phyloP scores from a whole-genome alignment of 1,140 invertebrate species.

The Globodera ellingtonae region DNA sequence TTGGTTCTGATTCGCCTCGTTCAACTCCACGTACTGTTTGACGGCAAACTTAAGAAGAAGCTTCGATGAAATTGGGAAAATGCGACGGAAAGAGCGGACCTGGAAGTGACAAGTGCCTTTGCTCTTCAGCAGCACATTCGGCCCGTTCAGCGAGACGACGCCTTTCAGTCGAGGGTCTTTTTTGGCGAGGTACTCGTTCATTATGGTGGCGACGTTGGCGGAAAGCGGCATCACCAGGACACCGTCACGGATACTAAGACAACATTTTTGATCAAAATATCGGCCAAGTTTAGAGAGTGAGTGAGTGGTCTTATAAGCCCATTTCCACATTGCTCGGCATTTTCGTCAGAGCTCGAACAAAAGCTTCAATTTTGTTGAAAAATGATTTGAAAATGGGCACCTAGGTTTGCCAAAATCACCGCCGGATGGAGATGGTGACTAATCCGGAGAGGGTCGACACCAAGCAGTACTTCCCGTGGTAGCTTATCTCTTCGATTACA shows the following conservation, averaged over 20 bases:
- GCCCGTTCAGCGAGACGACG: slow-evolving; percentile 49
- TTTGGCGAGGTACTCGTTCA: slow-evolving; percentile 35
- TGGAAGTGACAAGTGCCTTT: slow-evolving; percentile 64
- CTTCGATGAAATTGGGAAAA: not conserved
- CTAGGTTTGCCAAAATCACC: slow-evolving; percentile 34
- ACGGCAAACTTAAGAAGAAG: slow-evolving; percentile 54
- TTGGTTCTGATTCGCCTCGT: slow-evolving; percentile 38
- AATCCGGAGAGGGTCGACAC: slow-evolving; percentile 65
- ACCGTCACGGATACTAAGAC: slow-evolving; percentile 53
- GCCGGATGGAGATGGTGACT: slow-evolving; percentile 65
- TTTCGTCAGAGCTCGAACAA: no score
- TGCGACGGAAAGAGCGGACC: slow-evolving; percentile 28
- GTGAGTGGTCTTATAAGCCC: no score
- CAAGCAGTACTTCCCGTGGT: slow-evolving; percentile 66
- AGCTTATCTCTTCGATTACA: slow-evolving; percentile 68
- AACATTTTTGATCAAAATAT: slow-evolving; percentile 9
- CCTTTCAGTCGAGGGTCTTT: slow-evolving; percentile 47
- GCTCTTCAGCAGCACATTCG: slow-evolving; percentile 43
- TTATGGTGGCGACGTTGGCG: slow-evolving; percentile 51
- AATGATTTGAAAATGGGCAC: slow-evolving; percentile 21
- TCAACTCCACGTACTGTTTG: slow-evolving; percentile 60
- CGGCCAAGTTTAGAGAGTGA: no score
- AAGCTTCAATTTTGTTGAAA: not conserved
- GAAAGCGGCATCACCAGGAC: slow-evolving; percentile 59
- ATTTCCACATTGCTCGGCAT: no score